These are phyloP conservation scores for Lateolabrax maculatus DNA, from an alignment of 2,797 vertebrate genomes.

Conservation along the genomic window DNA sequence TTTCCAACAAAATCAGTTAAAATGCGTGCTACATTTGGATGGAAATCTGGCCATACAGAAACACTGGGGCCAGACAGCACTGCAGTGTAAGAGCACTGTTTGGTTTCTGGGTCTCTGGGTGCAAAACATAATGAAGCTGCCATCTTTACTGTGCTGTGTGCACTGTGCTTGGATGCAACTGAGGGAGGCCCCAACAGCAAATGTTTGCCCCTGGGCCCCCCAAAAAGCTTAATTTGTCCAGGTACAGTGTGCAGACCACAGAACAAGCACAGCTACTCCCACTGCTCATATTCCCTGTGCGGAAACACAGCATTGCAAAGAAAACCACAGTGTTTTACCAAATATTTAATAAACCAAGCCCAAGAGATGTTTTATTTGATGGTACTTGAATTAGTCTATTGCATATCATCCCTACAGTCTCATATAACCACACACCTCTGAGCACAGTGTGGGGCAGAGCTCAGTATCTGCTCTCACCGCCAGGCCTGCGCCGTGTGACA, in stretches of 20 bases:
- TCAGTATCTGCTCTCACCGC: background rate
- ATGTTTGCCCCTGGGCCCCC: background rate
- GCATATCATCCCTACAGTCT: background rate
- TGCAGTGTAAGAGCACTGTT: background rate
- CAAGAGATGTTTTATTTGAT: background rate
- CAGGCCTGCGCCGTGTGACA: conserved; percentile 69
- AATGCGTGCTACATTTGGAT: background rate
- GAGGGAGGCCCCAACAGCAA: background rate
- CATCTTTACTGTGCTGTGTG: background rate
- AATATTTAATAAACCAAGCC: background rate
- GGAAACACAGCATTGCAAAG: background rate
- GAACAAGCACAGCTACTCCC: background rate
- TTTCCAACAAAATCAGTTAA: too few species aligned
- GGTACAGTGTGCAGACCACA: background rate
- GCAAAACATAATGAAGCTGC: background rate
- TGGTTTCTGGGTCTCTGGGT: background rate
- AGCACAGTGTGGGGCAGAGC: background rate
- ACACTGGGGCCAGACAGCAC: too few species aligned
- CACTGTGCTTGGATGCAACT: background rate
- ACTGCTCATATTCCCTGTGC: background rate
- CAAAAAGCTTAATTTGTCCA: background rate
- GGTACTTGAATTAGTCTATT: background rate
- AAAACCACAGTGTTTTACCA: background rate
- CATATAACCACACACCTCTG: background rate
- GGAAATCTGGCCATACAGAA: background rate